Conservation (phyloP, 2,888 invertebrate genomes). For the Tiliacea aurago region DNA sequence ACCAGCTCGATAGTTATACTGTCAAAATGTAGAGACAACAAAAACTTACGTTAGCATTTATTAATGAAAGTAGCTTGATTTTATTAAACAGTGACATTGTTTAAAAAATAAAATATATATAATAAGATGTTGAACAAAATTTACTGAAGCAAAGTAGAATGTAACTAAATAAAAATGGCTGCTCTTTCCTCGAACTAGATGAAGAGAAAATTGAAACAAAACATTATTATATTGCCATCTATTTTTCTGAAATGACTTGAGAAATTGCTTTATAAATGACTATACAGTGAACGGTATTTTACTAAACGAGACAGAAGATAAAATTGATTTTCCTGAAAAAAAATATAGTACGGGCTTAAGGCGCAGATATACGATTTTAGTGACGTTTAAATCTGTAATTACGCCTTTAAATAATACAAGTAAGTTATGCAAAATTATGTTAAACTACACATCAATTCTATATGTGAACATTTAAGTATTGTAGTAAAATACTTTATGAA, state of each 20-base stretch:
- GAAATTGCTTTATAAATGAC: constrained; percentile 22
- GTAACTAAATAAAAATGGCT: constrained; percentile 14
- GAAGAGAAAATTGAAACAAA: constrained; percentile 35
- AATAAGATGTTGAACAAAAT: not conserved
- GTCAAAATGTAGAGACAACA: no score
- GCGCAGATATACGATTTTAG: no score
- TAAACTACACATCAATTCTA: no score
- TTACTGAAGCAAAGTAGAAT: not conserved
- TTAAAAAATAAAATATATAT: not conserved
- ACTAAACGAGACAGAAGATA: not conserved
- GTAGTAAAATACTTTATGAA: no score
- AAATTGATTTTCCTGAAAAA: not conserved
- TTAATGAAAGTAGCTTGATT: not conserved
- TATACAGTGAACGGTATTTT: not conserved
- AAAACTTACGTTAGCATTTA: not conserved
- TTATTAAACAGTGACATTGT: not conserved
- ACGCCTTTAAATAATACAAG: no score
- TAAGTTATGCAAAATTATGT: no score
- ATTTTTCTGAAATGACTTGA: constrained; percentile 22
- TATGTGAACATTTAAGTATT: no score
- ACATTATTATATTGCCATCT: constrained; percentile 6
- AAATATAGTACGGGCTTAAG: not conserved
- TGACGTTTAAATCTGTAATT: no score
- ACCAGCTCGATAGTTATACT: no score
- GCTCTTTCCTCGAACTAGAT: not conserved